Evolutionary conservation across 2,797 vertebrate genomes (phyloP).

Genomic region (Poecilia picta): DNA sequence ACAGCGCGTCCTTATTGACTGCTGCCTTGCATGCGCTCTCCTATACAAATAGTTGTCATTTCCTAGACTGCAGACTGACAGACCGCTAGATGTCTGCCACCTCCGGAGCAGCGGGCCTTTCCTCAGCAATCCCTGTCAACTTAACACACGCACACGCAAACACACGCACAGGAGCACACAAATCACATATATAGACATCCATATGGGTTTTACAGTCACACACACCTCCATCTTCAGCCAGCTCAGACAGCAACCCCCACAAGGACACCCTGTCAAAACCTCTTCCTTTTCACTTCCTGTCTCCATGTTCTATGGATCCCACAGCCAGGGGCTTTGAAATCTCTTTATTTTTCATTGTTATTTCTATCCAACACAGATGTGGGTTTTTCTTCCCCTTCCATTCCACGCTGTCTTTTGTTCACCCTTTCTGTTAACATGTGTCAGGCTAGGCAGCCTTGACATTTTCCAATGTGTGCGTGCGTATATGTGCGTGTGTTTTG

Average conservation of each 20-base stretch:
- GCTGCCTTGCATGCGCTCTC: conserved; percentile 65
- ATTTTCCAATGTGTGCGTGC: conserved; percentile 67
- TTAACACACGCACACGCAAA: conserved; percentile 44
- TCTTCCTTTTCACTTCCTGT: conserved; percentile 81
- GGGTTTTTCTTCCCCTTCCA: conserved; percentile 60
- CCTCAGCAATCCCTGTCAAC: conserved; percentile 74
- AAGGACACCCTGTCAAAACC: conserved; percentile 84
- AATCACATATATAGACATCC: conserved; percentile 71
- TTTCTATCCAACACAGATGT: conserved; percentile 74
- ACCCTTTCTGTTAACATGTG: conserved; percentile 71
- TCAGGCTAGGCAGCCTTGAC: conserved; percentile 77
- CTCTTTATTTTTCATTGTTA: conserved; percentile 64
- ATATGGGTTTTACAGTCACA: conserved; percentile 61
- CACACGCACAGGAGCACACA: conserved; percentile 36
- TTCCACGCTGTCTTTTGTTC: conserved; percentile 75
- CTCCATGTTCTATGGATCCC: conserved; percentile 70
- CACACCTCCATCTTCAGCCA: conserved; percentile 73
- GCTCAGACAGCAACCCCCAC: conserved; percentile 79
- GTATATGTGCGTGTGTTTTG: conserved; percentile 51
- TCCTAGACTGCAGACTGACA: conserved; percentile 77
- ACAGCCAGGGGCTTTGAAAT: conserved; percentile 75
- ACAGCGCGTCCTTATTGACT: conserved; percentile 67
- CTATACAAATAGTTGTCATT: conserved; percentile 81
- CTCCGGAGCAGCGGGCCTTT: conserved; percentile 73
- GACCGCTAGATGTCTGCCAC: conserved; percentile 79